A percentile compares a stretch with the other conserved stretches of the same genome.
Conservation (phyloP, 1,140 invertebrate species). For the Drosophila arawakana region DNA sequence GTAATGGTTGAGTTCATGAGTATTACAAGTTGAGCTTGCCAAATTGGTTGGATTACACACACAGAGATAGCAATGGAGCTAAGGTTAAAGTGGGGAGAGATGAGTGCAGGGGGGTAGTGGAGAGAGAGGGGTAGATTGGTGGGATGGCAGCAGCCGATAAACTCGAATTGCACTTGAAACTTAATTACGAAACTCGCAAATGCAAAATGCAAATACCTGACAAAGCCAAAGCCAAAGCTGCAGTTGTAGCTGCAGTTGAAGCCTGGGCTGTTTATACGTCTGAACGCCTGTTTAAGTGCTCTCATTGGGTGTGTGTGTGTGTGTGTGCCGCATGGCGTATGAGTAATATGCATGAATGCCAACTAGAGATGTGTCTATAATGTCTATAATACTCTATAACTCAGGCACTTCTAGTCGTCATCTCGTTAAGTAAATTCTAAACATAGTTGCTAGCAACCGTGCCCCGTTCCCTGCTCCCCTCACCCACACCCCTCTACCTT, state of each 20-base stretch:
- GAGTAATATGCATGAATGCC: slow-evolving; percentile 65
- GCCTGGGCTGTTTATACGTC: slow-evolving; percentile 41
- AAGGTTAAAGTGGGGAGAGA: neutral
- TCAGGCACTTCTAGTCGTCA: slow-evolving; percentile 38
- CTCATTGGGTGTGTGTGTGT: neutral
- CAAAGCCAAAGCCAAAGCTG: slow-evolving; percentile 56
- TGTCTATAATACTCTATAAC: slow-evolving; percentile 40
- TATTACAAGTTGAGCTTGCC: slow-evolving; percentile 46
- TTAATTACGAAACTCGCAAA: slow-evolving; percentile 79
- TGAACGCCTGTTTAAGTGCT: slow-evolving; percentile 60
- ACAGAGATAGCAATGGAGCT: slow-evolving; percentile 20
- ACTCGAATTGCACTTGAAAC: slow-evolving; percentile 75
- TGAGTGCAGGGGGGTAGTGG: neutral
- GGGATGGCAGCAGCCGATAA: slow-evolving; percentile 64
- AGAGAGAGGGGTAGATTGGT: neutral
- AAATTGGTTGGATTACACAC: slow-evolving; percentile 51
- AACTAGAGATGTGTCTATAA: slow-evolving; percentile 54
- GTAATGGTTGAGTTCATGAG: slow-evolving; percentile 29
- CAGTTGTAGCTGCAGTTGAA: slow-evolving; percentile 28
- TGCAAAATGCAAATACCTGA: slow-evolving; percentile 61
- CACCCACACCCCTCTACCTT: neutral
- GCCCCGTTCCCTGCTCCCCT: neutral
- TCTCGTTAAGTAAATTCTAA: slow-evolving; percentile 53
- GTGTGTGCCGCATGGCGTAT: slow-evolving; percentile 55
- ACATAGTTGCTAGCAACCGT: slow-evolving; percentile 41